Evolutionary conservation across 2,888 invertebrate species (phyloP).

Genomic region (Protophormia terraenovae): DNA sequence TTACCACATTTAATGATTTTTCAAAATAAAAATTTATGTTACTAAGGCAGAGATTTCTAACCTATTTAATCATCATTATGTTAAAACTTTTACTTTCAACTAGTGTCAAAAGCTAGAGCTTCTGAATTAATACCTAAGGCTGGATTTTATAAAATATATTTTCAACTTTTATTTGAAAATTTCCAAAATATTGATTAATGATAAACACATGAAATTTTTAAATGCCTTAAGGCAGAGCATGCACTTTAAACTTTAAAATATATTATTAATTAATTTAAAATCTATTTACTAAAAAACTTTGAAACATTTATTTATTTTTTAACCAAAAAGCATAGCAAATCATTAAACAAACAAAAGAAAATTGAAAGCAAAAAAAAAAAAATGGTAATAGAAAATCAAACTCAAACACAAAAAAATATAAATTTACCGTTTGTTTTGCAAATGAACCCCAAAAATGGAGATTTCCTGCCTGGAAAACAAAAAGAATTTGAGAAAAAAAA

Average conservation of each 20-base stretch:
- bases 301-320: not conserved
- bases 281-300: not conserved
- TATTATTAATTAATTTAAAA: not conserved
- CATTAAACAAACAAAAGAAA: not conserved
- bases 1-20: too few relatives aligned
- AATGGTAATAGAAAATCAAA: constrained; percentile 55
- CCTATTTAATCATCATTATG: too few relatives aligned
- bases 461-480: constrained; percentile 80
- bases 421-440: constrained; percentile 80
- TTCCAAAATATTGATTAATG: not conserved
- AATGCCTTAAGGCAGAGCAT: not conserved
- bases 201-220: not conserved
- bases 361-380: constrained; percentile 41
- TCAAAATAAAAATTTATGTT: too few relatives aligned
- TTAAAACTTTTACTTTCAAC: not conserved
- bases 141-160: too few relatives aligned
- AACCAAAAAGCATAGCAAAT: not conserved
- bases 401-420: constrained; percentile 59
- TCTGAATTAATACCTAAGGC: not conserved
- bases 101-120: not conserved
- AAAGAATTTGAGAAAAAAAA: constrained; percentile 72
- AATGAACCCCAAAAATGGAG: constrained; percentile 80
- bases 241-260: not conserved
- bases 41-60: too few relatives aligned
- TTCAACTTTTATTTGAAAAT: not conserved